Evolutionary conservation across 2,797 vertebrate species (phyloP), one percentile per base, ranked within the genome.

Genomic region (Ptychobarbus kaznakovi): DNA sequence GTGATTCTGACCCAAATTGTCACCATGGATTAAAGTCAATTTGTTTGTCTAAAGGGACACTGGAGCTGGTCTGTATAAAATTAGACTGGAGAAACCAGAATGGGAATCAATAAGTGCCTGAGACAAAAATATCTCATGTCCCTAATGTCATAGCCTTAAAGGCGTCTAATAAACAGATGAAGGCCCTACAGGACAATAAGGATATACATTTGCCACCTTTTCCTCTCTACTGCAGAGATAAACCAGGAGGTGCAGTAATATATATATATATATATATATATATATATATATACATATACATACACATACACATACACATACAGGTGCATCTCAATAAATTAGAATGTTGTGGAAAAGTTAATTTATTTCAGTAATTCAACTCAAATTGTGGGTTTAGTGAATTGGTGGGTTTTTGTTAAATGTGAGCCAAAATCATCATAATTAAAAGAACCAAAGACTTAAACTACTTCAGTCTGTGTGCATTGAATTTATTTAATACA

Each of bases 51-150:
- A 70, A 76, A 84, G 83, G 12, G 49, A 25, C 68, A 66, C 61
- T 76, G 51, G 77, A 78, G 58, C 70, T 42, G 35, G 51, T 82
- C 74, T 38, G 65, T 40, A 78, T 83, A 72, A 73, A 88, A 85
- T 89, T 88, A 86, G 66, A 77, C 80, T 32, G 42, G 63, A 73
- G 74, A 73, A 53, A 22, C 35, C 53, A 65, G 73, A 32, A 80
- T 73, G 73, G 77, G 63, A 87, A 87, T 88, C 89, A 40, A 90
- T 88, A 87, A 63, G 51, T 18, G 56, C 53, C 61, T 61, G 81
- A 80, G 72, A 82, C 20, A 74, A 79, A 80, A 81, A 82, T 63
- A 84, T 32, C 38, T 82, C 3, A 8, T 79, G 66, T 73, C 82
- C 56, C 68, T 63, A 56, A 77, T 46, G 49, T 70, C 11, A 9